Evolutionary conservation across 2,113 vertebrate genomes (phyloP), one percentile per base, ranked within the genome.

Genomic region (Seriola quinqueradiata): DNA sequence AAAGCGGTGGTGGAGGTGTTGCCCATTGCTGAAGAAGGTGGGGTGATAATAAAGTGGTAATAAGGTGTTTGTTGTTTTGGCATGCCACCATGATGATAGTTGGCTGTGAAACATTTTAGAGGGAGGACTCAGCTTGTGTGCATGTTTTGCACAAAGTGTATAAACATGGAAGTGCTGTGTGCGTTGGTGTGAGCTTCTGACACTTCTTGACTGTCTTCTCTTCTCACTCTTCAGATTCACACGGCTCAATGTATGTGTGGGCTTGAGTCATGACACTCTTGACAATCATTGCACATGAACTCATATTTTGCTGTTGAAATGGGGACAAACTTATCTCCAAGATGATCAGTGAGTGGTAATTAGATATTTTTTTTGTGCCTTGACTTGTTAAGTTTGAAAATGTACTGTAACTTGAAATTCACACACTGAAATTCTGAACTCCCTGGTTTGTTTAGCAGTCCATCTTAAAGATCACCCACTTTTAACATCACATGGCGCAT

Each of bases 121-220:
- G 13, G 3, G 58, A 57, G 42, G 48, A 46, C 48, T 76, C 46
- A 13, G 58, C 48, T 58, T 74, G 69, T 66, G 58, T 52, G 8
- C 59, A 55, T 40, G 19, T 55, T 78, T 82, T 70, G 38, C 57
- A 28, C 38, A 74, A 50, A 54, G 54, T 75, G 55, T 52, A 61
- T 42, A 86, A 72, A 64, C 59, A 70, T 73, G 57, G 6, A 75
- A 67, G 74, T 82, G 74, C 75, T 75, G 75, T 28, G 14, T 70
- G 85, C 52, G 63, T 84, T 84, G 84, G 81, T 81, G 86, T 79
- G 68, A 79, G 40, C 76, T 82, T 85, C 54, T 81, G 63, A 84
- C 79, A 73, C 70, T 68, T 84, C 34, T 67, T 84, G 77, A 82
- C 55, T 52, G 70, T 55, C 58, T 84, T 9, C 13, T 77, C 65